phyloP scores from a whole-genome alignment of 2,888 invertebrate genomes.

The Pantelozetes paolii region DNA sequence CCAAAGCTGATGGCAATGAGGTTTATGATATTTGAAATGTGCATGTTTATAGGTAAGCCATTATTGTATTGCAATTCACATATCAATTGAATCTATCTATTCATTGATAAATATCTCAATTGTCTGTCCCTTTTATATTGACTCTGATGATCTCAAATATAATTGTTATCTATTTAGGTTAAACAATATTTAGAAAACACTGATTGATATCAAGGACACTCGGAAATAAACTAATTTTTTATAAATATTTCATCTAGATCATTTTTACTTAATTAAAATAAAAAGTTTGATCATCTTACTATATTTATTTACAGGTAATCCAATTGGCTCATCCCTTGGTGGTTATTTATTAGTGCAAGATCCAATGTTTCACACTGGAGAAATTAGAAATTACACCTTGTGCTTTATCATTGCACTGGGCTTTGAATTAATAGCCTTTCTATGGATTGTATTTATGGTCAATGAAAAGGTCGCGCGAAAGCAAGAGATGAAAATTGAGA shows the following conservation, averaged over 20 bases:
- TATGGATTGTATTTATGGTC: slow-evolving; percentile 13
- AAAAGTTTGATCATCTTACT: too few relatives aligned
- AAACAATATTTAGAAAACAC: too few relatives aligned
- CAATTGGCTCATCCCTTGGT: not conserved
- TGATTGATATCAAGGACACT: too few relatives aligned
- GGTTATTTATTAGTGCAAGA: not conserved
- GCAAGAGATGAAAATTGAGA: slow-evolving; percentile 10
- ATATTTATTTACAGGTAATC: not conserved
- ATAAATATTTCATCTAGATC: too few relatives aligned
- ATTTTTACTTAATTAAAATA: too few relatives aligned
- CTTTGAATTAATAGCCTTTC: not conserved
- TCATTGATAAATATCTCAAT: too few relatives aligned
- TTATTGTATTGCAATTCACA: not conserved
- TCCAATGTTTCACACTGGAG: not conserved
- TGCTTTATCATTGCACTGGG: not conserved
- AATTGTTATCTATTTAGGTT: too few relatives aligned
- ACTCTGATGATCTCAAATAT: too few relatives aligned
- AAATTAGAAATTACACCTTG: not conserved
- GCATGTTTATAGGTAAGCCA: not conserved
- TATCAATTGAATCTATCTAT: too few relatives aligned
- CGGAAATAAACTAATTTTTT: too few relatives aligned
- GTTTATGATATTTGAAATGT: not conserved
- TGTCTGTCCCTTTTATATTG: too few relatives aligned
- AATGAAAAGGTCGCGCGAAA: not conserved
- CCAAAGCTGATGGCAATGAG: not conserved